Evolutionary conservation across 2,888 invertebrate species (phyloP).

Genomic region (Sinodicranocentrus sp.): DNA sequence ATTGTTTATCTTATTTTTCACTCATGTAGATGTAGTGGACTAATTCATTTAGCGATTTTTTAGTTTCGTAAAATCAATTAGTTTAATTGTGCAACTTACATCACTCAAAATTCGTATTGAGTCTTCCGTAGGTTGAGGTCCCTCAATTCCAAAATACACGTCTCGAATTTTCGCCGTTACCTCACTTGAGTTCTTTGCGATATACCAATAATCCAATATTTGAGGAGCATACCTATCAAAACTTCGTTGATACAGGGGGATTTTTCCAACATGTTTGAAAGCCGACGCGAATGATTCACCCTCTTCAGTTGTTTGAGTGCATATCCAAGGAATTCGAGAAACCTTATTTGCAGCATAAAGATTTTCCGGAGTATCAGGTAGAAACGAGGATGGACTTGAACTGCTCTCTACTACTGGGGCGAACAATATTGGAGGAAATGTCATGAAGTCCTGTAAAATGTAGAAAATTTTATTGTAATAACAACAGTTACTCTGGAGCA

Average conservation of each 20-base stretch:
- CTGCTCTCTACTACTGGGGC: conserved; percentile 72
- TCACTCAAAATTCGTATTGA: conserved; percentile 49
- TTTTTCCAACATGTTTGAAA: conserved; percentile 48
- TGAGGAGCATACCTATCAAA: conserved; percentile 56
- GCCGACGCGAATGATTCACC: conserved; percentile 57
- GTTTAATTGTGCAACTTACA: conserved; percentile 23
- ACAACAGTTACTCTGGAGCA: too few relatives aligned
- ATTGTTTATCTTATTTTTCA: too few relatives aligned
- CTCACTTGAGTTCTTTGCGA: conserved; percentile 44
- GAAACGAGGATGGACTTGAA: conserved; percentile 56
- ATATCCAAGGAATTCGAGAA: conserved; percentile 68
- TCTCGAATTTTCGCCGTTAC: conserved; percentile 50
- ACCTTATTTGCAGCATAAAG: conserved; percentile 67
- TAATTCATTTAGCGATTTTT: not conserved
- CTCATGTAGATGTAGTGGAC: too few relatives aligned
- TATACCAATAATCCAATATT: conserved; percentile 64
- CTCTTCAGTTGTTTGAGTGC: conserved; percentile 42
- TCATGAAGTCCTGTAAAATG: conserved; percentile 52
- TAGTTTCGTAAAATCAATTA: not conserved
- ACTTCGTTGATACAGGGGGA: conserved; percentile 39
- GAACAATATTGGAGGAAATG: conserved; percentile 69
- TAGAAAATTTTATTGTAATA: conserved; percentile 1
- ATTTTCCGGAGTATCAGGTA: conserved; percentile 72
- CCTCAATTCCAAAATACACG: conserved; percentile 41
- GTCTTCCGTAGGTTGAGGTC: conserved; percentile 41